Evolutionary conservation across 1,140 invertebrate species (phyloP).

Genomic region (Agrypnia vestita): DNA sequence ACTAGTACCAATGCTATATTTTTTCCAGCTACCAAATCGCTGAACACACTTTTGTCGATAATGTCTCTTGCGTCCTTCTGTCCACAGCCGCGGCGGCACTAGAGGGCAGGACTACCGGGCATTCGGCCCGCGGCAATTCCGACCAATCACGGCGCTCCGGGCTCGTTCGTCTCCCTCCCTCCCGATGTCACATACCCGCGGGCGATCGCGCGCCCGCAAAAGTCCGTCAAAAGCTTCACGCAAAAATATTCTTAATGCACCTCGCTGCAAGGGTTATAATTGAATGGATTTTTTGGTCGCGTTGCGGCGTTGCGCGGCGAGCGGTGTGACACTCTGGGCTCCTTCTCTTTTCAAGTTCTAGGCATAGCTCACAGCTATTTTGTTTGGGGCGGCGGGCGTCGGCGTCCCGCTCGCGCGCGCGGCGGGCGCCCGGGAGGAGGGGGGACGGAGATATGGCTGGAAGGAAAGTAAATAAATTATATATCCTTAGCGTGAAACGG

Average conservation of each 20-base stretch:
- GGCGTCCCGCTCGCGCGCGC: not conserved
- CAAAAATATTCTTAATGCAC: not conserved
- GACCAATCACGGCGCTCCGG: conserved; percentile 49
- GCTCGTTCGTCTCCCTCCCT: not conserved
- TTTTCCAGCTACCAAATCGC: too few relatives aligned
- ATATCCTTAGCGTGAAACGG: not conserved
- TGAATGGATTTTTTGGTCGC: not conserved
- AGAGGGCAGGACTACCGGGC: conserved; percentile 40
- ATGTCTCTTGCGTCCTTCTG: not conserved
- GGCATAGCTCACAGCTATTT: conserved; percentile 17
- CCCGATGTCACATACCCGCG: conserved; percentile 11
- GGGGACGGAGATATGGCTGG: not conserved
- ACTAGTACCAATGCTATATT: too few relatives aligned
- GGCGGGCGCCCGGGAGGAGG: not conserved
- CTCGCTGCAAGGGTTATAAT: not conserved
- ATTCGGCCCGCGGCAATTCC: conserved; percentile 43
- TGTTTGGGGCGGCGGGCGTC: not conserved
- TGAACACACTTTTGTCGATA: too few relatives aligned
- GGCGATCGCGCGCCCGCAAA: not conserved
- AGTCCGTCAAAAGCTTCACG: not conserved
- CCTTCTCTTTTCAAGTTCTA: conserved; percentile 14
- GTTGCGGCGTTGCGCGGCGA: not conserved
- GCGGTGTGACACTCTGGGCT: not conserved
- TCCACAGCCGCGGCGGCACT: not conserved
- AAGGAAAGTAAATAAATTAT: conserved; percentile 5